These are phyloP conservation scores for Tragelaphus scriptus DNA, from an alignment of 2,113 vertebrate genomes.

Conservation along the genomic window DNA sequence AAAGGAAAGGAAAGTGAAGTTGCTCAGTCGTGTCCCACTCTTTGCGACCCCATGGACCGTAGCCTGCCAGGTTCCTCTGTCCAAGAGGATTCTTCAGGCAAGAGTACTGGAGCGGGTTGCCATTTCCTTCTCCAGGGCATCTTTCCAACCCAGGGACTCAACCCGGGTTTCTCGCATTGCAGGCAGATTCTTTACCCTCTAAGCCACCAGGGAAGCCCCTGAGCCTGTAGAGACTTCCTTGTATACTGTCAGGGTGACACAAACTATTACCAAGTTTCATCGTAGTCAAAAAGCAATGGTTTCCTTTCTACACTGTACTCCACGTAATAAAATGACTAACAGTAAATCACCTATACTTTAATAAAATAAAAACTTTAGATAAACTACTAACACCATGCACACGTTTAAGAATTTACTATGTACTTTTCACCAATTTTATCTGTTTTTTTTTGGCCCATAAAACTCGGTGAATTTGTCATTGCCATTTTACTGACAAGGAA, in stretches of 20 bases:
- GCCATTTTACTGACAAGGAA: background rate
- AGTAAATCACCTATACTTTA: background rate
- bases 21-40: background rate
- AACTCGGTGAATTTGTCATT: background rate
- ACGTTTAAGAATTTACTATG: fast-evolving
- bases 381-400: background rate
- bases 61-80: background rate
- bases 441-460: background rate
- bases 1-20: background rate
- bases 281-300: background rate
- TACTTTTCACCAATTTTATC: background rate
- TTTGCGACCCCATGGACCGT: background rate
- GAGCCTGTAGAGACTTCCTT: fast-evolving
- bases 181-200: background rate
- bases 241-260: fast-evolving
- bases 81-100: background rate
- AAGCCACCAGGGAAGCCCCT: background rate
- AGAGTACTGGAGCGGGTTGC: background rate
- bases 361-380: background rate
- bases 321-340: background rate
- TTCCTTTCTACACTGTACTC: background rate
- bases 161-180: fast-evolving
- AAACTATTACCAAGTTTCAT: fast-evolving
- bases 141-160: background rate
- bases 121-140: background rate